A percentile compares a stretch with the other conserved stretches of the same genome.
Evolutionary conservation across 2,113 vertebrate genomes (phyloP).

Genomic region (Cheirogaleus medius): DNA sequence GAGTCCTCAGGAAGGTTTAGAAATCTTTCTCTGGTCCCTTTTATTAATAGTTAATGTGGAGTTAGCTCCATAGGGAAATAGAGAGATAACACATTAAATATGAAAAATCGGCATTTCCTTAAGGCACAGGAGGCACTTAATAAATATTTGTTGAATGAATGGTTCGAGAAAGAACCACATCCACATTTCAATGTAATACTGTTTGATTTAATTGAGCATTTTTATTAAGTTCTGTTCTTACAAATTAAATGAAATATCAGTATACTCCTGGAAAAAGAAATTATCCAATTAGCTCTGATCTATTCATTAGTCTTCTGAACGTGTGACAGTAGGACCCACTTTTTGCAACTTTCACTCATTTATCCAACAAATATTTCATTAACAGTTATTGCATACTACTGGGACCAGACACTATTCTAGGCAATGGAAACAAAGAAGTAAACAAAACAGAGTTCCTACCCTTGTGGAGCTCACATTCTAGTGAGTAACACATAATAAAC

Average conservation of each 20-base stretch:
- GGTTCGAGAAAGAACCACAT: neutral
- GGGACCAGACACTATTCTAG: neutral
- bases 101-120: neutral
- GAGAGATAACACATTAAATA: neutral
- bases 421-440: neutral
- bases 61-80: neutral
- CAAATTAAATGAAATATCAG: neutral
- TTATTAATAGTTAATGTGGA: neutral
- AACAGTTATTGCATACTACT: neutral
- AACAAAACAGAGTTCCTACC: neutral
- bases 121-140: neutral
- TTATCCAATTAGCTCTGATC: neutral
- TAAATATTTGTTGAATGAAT: neutral
- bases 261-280: neutral
- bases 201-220: neutral
- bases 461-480: neutral
- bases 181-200: neutral
- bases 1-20: neutral
- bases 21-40: neutral
- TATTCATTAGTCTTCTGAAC: neutral
- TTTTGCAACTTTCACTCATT: neutral
- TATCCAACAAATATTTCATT: neutral
- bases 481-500: neutral
- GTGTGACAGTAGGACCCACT: neutral
- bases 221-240: neutral